phyloP scores from a whole-genome alignment of 2,888 invertebrate genomes.

The Heliconius sara region DNA sequence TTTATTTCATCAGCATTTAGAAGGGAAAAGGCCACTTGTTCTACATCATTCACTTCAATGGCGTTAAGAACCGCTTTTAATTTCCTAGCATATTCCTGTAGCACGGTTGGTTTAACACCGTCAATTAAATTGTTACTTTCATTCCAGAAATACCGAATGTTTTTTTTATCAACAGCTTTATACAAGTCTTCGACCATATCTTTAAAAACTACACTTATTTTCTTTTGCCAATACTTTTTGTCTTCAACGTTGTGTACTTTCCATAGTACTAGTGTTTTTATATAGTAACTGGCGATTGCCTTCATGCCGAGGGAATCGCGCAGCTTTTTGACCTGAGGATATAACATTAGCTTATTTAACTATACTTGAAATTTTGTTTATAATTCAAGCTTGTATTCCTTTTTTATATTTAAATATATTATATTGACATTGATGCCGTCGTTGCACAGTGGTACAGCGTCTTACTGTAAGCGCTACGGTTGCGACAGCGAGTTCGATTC shows the following conservation, averaged over 20 bases:
- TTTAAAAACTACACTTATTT: slow-evolving; percentile 61
- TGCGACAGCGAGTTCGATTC: too few species aligned
- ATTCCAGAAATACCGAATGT: slow-evolving; percentile 73
- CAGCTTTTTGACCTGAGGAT: slow-evolving; percentile 77
- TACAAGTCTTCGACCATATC: slow-evolving; percentile 68
- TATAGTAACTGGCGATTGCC: slow-evolving; percentile 82
- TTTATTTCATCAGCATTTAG: slow-evolving; percentile 61
- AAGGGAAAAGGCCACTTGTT: slow-evolving; percentile 58
- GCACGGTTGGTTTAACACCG: slow-evolving; percentile 60
- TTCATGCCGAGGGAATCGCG: slow-evolving; percentile 74
- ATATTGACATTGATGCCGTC: too few species aligned
- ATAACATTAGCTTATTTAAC: not conserved
- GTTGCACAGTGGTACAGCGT: too few species aligned
- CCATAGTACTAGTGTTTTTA: slow-evolving; percentile 83
- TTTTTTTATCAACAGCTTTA: slow-evolving; percentile 59
- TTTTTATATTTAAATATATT: too few species aligned
- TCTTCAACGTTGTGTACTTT: slow-evolving; percentile 63
- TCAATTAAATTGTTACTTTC: slow-evolving; percentile 67
- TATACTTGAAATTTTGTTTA: too few species aligned
- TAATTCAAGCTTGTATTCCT: too few species aligned
- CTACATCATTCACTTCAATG: slow-evolving; percentile 65
- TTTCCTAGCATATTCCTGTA: slow-evolving; percentile 63
- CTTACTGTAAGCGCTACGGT: too few species aligned
- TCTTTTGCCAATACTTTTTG: slow-evolving; percentile 68
- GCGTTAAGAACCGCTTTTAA: slow-evolving; percentile 68